phyloP scores from a whole-genome alignment of 2,888 invertebrate species.

The Iselma pallidipennis region DNA sequence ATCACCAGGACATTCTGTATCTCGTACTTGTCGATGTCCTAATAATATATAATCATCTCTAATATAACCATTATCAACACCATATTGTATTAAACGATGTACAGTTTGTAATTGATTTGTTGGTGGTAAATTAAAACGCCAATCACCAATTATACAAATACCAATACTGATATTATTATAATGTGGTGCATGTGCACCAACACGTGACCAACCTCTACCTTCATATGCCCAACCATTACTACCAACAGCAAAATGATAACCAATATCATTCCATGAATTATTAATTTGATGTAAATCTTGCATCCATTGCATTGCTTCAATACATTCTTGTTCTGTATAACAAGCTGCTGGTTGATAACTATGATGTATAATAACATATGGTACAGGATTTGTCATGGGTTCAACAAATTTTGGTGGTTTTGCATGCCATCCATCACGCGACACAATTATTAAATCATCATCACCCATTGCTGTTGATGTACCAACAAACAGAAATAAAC shows the following conservation, averaged over 20 bases:
- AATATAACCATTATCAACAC: slow-evolving; percentile 65
- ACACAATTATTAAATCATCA: slow-evolving; percentile 42
- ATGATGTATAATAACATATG: slow-evolving; percentile 74
- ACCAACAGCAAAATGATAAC: slow-evolving; percentile 72
- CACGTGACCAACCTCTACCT: slow-evolving; percentile 70
- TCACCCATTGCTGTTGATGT: slow-evolving; percentile 14
- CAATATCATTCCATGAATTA: slow-evolving; percentile 71
- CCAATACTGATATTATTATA: slow-evolving; percentile 72
- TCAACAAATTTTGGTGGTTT: slow-evolving; percentile 55
- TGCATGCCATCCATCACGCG: slow-evolving; percentile 66
- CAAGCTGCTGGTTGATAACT: slow-evolving; percentile 68
- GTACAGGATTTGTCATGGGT: slow-evolving; percentile 62
- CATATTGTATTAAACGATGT: slow-evolving; percentile 64
- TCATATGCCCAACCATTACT: slow-evolving; percentile 73
- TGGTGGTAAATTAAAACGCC: slow-evolving; percentile 66
- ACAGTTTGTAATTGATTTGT: slow-evolving; percentile 62
- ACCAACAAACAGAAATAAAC: slow-evolving; percentile 18
- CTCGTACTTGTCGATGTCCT: slow-evolving; percentile 66
- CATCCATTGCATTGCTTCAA: slow-evolving; percentile 64
- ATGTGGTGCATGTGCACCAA: slow-evolving; percentile 72
- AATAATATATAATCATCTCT: slow-evolving; percentile 63
- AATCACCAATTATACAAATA: slow-evolving; percentile 74
- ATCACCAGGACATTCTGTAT: slow-evolving; percentile 72
- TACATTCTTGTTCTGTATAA: slow-evolving; percentile 59
- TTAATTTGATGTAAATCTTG: slow-evolving; percentile 66